Conservation (phyloP, 2,888 invertebrate genomes). For the Ctenicera cuprea region DNA sequence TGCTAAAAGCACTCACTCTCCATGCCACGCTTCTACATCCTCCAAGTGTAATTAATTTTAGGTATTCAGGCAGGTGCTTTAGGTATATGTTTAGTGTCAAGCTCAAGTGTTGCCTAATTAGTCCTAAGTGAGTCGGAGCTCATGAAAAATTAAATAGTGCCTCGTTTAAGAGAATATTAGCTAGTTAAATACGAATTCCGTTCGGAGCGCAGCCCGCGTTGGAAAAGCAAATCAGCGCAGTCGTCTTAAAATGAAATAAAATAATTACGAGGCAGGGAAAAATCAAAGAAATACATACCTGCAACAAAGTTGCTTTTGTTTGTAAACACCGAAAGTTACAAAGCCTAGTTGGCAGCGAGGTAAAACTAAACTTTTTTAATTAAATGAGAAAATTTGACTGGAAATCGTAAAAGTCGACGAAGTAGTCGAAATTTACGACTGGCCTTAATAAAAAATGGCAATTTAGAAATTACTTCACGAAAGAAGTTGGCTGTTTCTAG, state of each 20-base stretch:
- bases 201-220: slow-evolving; percentile 21
- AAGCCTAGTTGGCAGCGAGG: background rate
- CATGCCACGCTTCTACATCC: slow-evolving; percentile 25
- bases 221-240: slow-evolving; percentile 8
- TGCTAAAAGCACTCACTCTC: slow-evolving; percentile 43
- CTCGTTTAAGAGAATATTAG: slow-evolving; percentile 61
- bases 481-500: slow-evolving; percentile 22
- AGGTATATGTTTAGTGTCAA: slow-evolving; percentile 59
- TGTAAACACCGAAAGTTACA: background rate
- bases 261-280: background rate
- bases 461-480: slow-evolving; percentile 26
- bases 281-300: background rate
- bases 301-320: background rate
- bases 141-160: slow-evolving; percentile 46
- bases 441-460: slow-evolving; percentile 35
- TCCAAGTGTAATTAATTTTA: slow-evolving; percentile 54
- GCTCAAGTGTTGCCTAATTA: slow-evolving; percentile 61
- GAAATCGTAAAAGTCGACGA: slow-evolving; percentile 34
- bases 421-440: slow-evolving; percentile 35
- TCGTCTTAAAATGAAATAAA: slow-evolving; percentile 4
- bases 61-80: slow-evolving; percentile 55
- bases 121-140: slow-evolving; percentile 56
- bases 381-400: slow-evolving; percentile 29
- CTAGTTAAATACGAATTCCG: slow-evolving; percentile 48
- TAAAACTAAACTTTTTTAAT: slow-evolving; percentile 39